Evolutionary conservation across 2,888 invertebrate genomes (phyloP).

Genomic region (Trichopria drosophilae): DNA sequence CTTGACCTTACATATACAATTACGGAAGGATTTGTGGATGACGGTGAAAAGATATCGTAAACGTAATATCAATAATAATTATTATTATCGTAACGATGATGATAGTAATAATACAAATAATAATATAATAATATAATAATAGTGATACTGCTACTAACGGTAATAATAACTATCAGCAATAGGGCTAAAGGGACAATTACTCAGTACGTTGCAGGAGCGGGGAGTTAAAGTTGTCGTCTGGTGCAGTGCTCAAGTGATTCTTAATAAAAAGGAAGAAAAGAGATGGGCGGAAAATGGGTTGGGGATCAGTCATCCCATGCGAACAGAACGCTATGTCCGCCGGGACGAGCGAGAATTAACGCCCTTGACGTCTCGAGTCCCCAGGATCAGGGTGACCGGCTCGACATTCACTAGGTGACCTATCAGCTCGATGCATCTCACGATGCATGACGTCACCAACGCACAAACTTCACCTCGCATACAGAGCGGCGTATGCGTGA

Average conservation of each 20-base stretch:
- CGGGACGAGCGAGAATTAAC: slow-evolving; percentile 44
- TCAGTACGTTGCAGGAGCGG: slow-evolving; percentile 47
- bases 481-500: no score
- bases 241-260: slow-evolving; percentile 4
- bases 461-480: no score
- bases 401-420: slow-evolving; percentile 14
- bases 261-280: slow-evolving; percentile 26
- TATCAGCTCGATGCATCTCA: slow-evolving; percentile 29
- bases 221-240: slow-evolving; percentile 12
- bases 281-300: slow-evolving; percentile 27
- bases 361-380: slow-evolving; percentile 15
- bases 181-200: slow-evolving; percentile 42
- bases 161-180: slow-evolving; percentile 40
- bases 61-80: slow-evolving; percentile 52
- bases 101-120: slow-evolving; percentile 36
- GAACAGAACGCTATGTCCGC: slow-evolving; percentile 47
- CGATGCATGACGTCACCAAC: no score
- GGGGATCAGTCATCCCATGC: slow-evolving; percentile 45
- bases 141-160: slow-evolving; percentile 35
- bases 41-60: no score
- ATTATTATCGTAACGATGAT: slow-evolving; percentile 40
- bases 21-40: slow-evolving; percentile 17
- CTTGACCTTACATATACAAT: no score
- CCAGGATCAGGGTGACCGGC: slow-evolving; percentile 35
- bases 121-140: slow-evolving; percentile 44